These are phyloP conservation scores for Bombyx mandarina DNA, from an alignment of 1,140 invertebrate genomes.

Conservation along the genomic window DNA sequence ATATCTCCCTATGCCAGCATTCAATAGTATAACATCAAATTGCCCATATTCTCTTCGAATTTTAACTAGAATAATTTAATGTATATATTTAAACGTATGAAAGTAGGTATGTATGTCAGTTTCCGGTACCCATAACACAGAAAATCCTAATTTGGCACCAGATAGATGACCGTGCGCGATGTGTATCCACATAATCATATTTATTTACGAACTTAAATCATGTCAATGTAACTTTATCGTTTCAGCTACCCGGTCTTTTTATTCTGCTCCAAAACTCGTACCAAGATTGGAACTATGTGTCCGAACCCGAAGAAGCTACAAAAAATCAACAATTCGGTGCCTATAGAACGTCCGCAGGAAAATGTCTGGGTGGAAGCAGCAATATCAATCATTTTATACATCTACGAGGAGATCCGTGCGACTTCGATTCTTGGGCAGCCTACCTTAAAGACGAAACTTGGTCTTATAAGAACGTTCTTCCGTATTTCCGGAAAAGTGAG, in stretches of 20 bases:
- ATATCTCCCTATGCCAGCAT: too few relatives aligned
- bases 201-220: background rate
- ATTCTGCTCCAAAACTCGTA: background rate
- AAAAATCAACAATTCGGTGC: background rate
- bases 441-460: conserved; percentile 5
- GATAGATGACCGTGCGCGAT: background rate
- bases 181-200: background rate
- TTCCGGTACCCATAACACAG: background rate
- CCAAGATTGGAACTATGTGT: conserved; percentile 7
- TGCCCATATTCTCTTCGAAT: too few relatives aligned
- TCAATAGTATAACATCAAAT: too few relatives aligned
- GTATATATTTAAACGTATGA: background rate
- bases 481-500: conserved; percentile 12
- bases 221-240: background rate
- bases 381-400: conserved; percentile 6
- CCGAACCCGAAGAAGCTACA: background rate
- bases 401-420: background rate
- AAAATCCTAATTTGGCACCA: too few relatives aligned
- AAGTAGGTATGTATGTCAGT: background rate
- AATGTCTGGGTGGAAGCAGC: conserved; percentile 9
- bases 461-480: conserved; percentile 11
- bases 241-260: conserved; percentile 6
- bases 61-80: background rate
- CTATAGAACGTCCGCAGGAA: conserved; percentile 5
- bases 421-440: conserved; percentile 7